phyloP scores from a whole-genome alignment of 2,113 vertebrate genomes.

The Probosciger aterrimus region DNA sequence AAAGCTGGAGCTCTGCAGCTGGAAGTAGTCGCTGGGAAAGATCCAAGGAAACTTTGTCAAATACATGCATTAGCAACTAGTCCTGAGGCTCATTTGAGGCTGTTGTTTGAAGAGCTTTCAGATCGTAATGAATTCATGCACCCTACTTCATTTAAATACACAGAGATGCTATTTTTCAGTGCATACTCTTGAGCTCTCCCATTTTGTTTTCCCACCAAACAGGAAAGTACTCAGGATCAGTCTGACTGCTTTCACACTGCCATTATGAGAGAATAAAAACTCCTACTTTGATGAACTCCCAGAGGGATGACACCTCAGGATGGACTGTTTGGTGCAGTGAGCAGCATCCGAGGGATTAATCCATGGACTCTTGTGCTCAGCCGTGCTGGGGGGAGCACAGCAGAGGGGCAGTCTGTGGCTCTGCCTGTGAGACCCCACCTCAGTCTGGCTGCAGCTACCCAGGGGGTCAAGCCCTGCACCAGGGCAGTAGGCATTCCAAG shows the following conservation, averaged over 20 bases:
- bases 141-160: constrained; percentile 4
- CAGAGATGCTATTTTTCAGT: rapidly evolving
- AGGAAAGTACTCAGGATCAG: neutral
- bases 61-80: neutral
- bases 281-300: neutral
- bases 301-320: neutral
- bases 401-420: neutral
- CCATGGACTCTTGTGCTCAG: neutral
- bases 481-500: neutral
- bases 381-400: neutral
- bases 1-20: neutral
- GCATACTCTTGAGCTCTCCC: neutral
- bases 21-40: neutral
- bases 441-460: neutral
- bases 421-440: neutral
- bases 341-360: neutral
- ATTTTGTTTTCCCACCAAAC: neutral
- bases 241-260: neutral
- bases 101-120: neutral
- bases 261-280: neutral
- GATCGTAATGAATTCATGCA: neutral
- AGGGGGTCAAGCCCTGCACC: neutral
- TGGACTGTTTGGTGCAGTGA: neutral
- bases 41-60: neutral
- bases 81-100: neutral